Conservation (phyloP, 2,113 vertebrate genomes). For the Pholis gunnellus region DNA sequence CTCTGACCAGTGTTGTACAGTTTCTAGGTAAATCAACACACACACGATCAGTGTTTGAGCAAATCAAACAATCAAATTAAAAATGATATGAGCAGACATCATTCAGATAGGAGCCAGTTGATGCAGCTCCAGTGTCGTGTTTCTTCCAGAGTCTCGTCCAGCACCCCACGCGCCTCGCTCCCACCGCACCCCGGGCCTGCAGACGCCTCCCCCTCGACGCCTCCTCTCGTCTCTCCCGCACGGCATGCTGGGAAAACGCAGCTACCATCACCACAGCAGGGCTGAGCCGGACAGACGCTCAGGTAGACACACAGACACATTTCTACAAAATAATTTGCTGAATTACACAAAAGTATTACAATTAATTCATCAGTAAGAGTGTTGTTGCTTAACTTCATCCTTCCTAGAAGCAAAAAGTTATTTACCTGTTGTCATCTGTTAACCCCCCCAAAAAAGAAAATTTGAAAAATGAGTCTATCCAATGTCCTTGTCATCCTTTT, state of each 20-base stretch:
- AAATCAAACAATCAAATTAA: neutral
- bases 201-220: slow-evolving; percentile 89
- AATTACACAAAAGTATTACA: slow-evolving; percentile 9
- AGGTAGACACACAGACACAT: slow-evolving; percentile 58
- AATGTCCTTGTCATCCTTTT: slow-evolving; percentile 52
- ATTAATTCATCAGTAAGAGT: slow-evolving; percentile 6
- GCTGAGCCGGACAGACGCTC: slow-evolving; percentile 85
- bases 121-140: slow-evolving; percentile 64
- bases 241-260: slow-evolving; percentile 96
- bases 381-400: slow-evolving; percentile 28
- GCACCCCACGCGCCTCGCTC: slow-evolving; percentile 86
- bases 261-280: slow-evolving; percentile 95
- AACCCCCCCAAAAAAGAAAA: neutral
- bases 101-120: slow-evolving; percentile 44
- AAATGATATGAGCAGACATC: neutral
- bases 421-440: slow-evolving; percentile 19
- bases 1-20: slow-evolving; percentile 94
- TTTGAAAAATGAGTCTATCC: too few relatives aligned
- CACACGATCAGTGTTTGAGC: neutral
- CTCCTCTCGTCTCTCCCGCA: slow-evolving; percentile 91
- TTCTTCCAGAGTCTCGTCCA: slow-evolving; percentile 91
- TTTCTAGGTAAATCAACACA: slow-evolving; percentile 88
- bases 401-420: slow-evolving; percentile 38
- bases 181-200: slow-evolving; percentile 91
- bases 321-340: slow-evolving; percentile 1